Evolutionary conservation across 2,797 vertebrate genomes (phyloP).

Genomic region (Phrynocephalus forsythii): DNA sequence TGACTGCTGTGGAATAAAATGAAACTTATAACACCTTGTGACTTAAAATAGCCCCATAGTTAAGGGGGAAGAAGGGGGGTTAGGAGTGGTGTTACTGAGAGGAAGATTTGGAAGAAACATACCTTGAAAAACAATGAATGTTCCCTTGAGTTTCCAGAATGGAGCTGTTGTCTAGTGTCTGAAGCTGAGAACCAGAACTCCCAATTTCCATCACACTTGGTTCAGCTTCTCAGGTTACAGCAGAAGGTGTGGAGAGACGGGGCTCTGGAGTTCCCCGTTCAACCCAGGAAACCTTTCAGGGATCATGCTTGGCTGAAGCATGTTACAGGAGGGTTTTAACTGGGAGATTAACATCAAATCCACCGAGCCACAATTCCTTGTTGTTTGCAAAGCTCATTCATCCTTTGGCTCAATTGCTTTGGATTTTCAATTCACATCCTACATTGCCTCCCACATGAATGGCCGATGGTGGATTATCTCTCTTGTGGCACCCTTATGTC

Average conservation of each 20-base stretch:
- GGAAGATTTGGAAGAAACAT: not conserved
- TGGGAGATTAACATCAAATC: constrained; percentile 36
- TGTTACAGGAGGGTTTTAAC: constrained; percentile 19
- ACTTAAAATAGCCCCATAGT: not conserved
- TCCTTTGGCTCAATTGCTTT: constrained; percentile 36
- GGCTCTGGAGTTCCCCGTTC: not conserved
- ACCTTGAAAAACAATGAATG: not conserved
- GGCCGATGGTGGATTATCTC: constrained; percentile 37
- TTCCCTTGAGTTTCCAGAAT: not conserved
- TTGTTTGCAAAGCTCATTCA: constrained; percentile 34
- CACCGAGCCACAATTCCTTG: constrained; percentile 11
- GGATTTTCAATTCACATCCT: constrained; percentile 48
- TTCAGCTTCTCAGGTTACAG: not conserved
- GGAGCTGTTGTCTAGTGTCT: not conserved
- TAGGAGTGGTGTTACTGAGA: not conserved
- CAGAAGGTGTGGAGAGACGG: not conserved
- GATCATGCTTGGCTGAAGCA: constrained; percentile 12
- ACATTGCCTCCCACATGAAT: constrained; percentile 36
- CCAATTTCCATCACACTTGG: not conserved
- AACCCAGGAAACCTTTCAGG: not conserved
- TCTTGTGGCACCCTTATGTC: constrained; percentile 1
- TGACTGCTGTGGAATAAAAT: not conserved
- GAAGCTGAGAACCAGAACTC: not conserved
- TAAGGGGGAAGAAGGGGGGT: not conserved
- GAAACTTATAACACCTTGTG: not conserved